Percentiles rank a stretch among this genome's conserved stretches.
These are phyloP conservation scores for Seira musarum DNA, from an alignment of 2,888 invertebrate species.

Conservation along the genomic window DNA sequence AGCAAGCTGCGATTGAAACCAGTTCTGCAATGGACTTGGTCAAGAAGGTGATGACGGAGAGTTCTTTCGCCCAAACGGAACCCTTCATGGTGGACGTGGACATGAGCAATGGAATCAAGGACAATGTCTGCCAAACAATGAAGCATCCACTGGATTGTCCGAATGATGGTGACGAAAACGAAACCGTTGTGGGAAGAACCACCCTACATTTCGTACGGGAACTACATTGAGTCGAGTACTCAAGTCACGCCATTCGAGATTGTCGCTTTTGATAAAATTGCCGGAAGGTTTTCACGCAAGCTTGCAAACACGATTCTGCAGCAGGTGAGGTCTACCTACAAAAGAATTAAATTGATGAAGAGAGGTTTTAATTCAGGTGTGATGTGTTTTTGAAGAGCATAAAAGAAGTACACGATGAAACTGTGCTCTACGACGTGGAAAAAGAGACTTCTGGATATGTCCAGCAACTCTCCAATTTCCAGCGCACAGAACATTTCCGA, in stretches of 20 bases:
- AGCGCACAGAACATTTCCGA: constrained; percentile 21
- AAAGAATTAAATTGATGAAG: no score
- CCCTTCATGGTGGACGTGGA: constrained; percentile 37
- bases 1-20: neutral
- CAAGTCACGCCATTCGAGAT: constrained; percentile 18
- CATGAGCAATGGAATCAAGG: constrained; percentile 13
- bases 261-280: neutral
- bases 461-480: constrained; percentile 15
- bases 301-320: constrained; percentile 6
- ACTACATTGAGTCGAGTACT: neutral
- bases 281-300: neutral
- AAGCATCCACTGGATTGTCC: neutral
- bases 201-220: no score
- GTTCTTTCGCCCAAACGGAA: constrained; percentile 29
- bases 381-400: no score
- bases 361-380: no score
- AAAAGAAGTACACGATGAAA: constrained; percentile 25
- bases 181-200: no score
- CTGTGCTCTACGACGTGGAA: neutral
- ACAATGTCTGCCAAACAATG: constrained; percentile 1
- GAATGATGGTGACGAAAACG: no score
- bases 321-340: no score
- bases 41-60: neutral
- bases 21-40: neutral
- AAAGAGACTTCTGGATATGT: neutral